Evolutionary conservation across 2,888 invertebrate species (phyloP).

Genomic region (Amiota communis): DNA sequence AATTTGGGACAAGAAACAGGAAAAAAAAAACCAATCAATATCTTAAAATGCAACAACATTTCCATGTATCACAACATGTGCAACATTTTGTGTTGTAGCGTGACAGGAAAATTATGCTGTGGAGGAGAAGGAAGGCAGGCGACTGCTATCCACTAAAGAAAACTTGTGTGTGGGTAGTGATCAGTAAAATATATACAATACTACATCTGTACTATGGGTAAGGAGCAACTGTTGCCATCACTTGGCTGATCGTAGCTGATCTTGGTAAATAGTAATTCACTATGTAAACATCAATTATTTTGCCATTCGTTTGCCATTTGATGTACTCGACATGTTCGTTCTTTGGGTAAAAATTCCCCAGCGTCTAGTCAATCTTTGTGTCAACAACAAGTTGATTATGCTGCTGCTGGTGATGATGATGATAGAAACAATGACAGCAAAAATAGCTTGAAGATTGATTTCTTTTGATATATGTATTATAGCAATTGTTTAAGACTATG

Average conservation of each 20-base stretch:
- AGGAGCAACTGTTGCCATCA: no score
- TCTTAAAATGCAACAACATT: conserved; percentile 10
- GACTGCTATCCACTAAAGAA: no score
- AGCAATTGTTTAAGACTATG: neutral
- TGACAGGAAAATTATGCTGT: conserved; percentile 22
- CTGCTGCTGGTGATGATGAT: neutral
- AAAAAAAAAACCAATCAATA: neutral
- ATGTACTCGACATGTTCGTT: conserved; percentile 3
- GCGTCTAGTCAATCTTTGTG: conserved; percentile 24
- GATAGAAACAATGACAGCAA: neutral
- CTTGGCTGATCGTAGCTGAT: no score
- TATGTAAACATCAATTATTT: no score
- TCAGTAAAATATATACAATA: no score
- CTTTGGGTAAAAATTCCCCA: conserved; percentile 13
- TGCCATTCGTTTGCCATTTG: neutral
- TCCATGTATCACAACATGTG: conserved; percentile 8
- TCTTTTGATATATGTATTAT: conserved; percentile 23
- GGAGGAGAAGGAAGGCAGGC: neutral
- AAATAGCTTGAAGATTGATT: conserved; percentile 6
- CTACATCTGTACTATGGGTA: no score
- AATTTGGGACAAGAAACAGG: conserved; percentile 22
- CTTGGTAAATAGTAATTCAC: no score
- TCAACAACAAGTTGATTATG: conserved; percentile 2
- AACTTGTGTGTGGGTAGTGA: neutral
- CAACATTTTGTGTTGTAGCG: conserved; percentile 9